These are phyloP conservation scores for Melanargia galathea DNA, from an alignment of 2,888 invertebrate species.

Conservation along the genomic window DNA sequence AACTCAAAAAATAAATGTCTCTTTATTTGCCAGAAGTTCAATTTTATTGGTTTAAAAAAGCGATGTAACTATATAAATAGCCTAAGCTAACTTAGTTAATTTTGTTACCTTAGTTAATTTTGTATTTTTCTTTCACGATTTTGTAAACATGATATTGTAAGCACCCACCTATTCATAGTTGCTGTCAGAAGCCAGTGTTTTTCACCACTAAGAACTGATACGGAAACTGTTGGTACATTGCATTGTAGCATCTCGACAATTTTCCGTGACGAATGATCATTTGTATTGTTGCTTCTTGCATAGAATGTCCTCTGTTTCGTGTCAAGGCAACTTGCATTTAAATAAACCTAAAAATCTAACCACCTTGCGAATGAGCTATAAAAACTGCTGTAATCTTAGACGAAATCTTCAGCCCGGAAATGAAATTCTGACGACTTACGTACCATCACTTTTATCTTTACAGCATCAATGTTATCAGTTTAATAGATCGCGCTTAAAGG, in stretches of 20 bases:
- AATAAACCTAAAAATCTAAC: not conserved
- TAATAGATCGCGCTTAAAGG: no score
- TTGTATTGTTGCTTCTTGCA: slow-evolving; percentile 13
- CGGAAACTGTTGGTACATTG: slow-evolving; percentile 14
- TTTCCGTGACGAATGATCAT: slow-evolving; percentile 16
- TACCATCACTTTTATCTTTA: no score
- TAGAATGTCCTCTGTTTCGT: slow-evolving; percentile 5
- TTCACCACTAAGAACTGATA: slow-evolving; percentile 16
- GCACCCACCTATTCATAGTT: slow-evolving; percentile 17
- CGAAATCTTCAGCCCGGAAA: no score
- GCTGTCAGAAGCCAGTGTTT: slow-evolving; percentile 16
- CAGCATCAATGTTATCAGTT: no score
- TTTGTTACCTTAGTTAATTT: not conserved
- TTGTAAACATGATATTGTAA: not conserved
- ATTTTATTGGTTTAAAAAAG: no score
- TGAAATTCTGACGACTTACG: no score
- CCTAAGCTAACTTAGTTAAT: not conserved
- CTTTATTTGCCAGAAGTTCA: no score
- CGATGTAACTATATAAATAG: no score
- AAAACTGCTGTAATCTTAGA: not conserved
- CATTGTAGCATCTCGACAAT: slow-evolving; percentile 18
- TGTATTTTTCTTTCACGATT: no score
- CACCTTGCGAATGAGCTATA: not conserved
- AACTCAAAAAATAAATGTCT: no score
- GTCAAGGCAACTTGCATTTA: slow-evolving; percentile 10